These are phyloP conservation scores for Rhimphoctona megacephalus DNA, from an alignment of 2,888 invertebrate species.

Conservation along the genomic window DNA sequence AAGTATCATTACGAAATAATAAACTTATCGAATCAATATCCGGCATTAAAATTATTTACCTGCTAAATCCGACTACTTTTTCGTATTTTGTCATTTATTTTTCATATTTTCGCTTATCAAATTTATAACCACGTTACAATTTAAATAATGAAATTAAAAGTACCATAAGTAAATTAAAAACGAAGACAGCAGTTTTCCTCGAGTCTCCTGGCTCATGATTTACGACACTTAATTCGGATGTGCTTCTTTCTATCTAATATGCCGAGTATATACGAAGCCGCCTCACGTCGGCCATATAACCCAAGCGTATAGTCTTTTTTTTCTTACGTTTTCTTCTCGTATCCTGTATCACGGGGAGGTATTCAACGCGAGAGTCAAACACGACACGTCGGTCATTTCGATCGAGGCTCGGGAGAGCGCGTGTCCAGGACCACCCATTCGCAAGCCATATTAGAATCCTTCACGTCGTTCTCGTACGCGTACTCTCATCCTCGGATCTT, in stretches of 20 bases:
- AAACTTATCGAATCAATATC: neutral
- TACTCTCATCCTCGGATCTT: neutral
- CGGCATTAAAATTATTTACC: too few species aligned
- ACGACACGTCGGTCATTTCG: constrained; percentile 82
- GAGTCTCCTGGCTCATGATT: constrained; percentile 39
- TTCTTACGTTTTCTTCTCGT: constrained; percentile 1
- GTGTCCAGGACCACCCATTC: constrained; percentile 70
- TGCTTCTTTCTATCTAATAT: constrained; percentile 1
- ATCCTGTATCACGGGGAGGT: constrained; percentile 29
- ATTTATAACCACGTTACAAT: neutral
- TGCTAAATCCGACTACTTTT: neutral
- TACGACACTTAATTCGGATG: constrained; percentile 52
- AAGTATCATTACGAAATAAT: neutral
- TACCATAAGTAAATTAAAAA: constrained; percentile 28
- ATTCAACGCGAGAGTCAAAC: constrained; percentile 67
- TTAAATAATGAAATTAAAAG: constrained; percentile 17
- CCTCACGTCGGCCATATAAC: constrained; percentile 42
- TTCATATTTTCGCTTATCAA: neutral
- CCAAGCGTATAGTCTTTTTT: constrained; percentile 18
- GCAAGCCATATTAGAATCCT: constrained; percentile 48
- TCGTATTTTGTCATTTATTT: neutral
- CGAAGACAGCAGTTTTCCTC: constrained; percentile 46
- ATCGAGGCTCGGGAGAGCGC: constrained; percentile 65
- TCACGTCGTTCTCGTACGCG: neutral
- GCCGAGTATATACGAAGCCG: constrained; percentile 45